These are phyloP conservation scores for Melanogrammus aeglefinus DNA, from an alignment of 2,797 vertebrate genomes.

Conservation along the genomic window DNA sequence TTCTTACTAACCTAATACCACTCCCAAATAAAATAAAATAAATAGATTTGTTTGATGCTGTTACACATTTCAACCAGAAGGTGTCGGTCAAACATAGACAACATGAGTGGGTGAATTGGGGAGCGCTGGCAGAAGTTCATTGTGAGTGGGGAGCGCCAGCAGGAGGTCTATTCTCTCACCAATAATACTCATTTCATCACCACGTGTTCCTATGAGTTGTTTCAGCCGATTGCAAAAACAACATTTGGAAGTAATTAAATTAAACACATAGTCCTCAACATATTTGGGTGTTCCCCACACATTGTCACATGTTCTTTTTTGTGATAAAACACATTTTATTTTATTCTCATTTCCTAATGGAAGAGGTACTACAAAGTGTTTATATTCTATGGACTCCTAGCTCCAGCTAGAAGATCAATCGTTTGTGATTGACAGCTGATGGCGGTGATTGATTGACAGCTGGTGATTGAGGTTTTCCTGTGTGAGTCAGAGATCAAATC, in stretches of 20 bases:
- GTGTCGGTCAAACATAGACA: not conserved
- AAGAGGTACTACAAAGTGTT: not conserved
- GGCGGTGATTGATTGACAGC: not conserved
- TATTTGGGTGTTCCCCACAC: not conserved
- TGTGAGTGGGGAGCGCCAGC: not conserved
- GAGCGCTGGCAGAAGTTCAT: not conserved
- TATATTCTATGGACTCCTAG: not conserved
- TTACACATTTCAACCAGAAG: not conserved
- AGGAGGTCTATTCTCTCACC: not conserved
- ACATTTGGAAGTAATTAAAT: not conserved
- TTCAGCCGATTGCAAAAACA: not conserved
- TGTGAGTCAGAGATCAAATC: not conserved
- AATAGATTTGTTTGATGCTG: not conserved
- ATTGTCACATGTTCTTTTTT: not conserved
- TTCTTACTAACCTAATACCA: not conserved
- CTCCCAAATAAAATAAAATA: not conserved
- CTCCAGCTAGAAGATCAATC: not conserved
- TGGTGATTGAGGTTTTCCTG: not conserved
- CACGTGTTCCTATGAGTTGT: slow-evolving; percentile 4
- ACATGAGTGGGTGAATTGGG: not conserved
- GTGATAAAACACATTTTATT: not conserved
- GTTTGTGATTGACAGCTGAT: slow-evolving; percentile 1
- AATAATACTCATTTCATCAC: not conserved
- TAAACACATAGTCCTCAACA: not conserved
- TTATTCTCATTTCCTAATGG: not conserved